Evolutionary conservation across 2,797 vertebrate species (phyloP).

Genomic region (Lates japonicus): DNA sequence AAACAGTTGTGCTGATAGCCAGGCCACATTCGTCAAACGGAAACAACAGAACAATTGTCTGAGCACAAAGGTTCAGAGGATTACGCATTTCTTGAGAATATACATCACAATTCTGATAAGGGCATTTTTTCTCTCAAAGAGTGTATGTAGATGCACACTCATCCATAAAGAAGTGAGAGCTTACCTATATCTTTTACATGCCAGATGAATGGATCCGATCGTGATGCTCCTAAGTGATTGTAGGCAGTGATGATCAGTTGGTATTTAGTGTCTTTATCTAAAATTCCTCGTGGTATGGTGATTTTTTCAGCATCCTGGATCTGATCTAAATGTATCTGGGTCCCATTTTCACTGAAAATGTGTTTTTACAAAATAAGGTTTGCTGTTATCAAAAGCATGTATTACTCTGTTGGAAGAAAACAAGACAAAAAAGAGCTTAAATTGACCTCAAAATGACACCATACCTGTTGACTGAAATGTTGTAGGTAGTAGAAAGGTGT

Average conservation of each 20-base stretch:
- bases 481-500: slow-evolving; percentile 71
- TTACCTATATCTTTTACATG: slow-evolving; percentile 85
- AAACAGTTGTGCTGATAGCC: slow-evolving; percentile 12
- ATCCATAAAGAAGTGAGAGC: background rate
- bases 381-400: background rate
- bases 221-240: slow-evolving; percentile 85
- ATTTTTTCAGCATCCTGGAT: slow-evolving; percentile 25
- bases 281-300: slow-evolving; percentile 48
- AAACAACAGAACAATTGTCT: slow-evolving; percentile 12
- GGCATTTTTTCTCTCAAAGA: background rate
- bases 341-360: slow-evolving; percentile 65
- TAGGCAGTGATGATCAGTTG: slow-evolving; percentile 77
- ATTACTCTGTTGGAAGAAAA: background rate
- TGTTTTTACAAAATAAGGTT: background rate
- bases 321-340: slow-evolving; percentile 2
- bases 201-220: slow-evolving; percentile 77
- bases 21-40: slow-evolving; percentile 45
- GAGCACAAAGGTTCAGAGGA: background rate
- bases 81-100: slow-evolving; percentile 39
- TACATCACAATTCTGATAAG: background rate
- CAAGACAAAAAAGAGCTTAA: background rate
- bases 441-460: background rate
- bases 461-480: slow-evolving; percentile 77
- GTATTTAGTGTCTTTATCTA: slow-evolving; percentile 71
- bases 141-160: background rate